Evolutionary conservation across 2,113 vertebrate species (phyloP).

Genomic region (Notothenia coriiceps): DNA sequence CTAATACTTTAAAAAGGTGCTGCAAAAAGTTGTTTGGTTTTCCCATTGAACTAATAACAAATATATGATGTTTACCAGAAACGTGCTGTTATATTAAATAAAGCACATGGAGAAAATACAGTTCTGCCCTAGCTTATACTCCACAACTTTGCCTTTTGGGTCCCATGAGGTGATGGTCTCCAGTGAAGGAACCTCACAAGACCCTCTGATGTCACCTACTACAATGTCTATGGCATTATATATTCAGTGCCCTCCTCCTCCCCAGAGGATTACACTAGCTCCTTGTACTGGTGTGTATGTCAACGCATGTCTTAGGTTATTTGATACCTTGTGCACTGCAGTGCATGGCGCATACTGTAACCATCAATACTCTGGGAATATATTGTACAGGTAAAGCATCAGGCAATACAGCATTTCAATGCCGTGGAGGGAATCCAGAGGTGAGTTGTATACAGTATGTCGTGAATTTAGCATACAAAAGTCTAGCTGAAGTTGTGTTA

Average conservation of each 20-base stretch:
- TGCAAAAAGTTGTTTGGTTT: not conserved
- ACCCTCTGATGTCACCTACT: constrained; percentile 63
- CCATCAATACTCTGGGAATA: constrained; percentile 45
- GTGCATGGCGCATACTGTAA: constrained; percentile 31
- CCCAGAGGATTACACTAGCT: constrained; percentile 49
- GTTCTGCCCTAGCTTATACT: constrained; percentile 29
- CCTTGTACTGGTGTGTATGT: constrained; percentile 41
- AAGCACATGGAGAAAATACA: constrained; percentile 17
- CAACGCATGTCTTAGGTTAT: constrained; percentile 51
- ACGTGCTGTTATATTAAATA: constrained; percentile 15
- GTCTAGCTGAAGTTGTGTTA: constrained; percentile 38
- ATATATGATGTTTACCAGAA: constrained; percentile 4
- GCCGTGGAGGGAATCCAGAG: constrained; percentile 35
- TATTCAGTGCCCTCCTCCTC: constrained; percentile 62
- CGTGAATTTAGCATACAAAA: constrained; percentile 60
- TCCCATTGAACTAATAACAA: not conserved
- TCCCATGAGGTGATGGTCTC: constrained; percentile 54
- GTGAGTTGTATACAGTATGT: constrained; percentile 46
- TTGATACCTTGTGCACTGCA: constrained; percentile 44
- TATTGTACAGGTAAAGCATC: constrained; percentile 32
- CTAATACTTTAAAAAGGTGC: not conserved
- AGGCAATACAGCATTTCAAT: constrained; percentile 29
- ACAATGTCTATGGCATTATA: constrained; percentile 44
- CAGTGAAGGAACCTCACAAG: constrained; percentile 58
- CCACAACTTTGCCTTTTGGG: constrained; percentile 29